Conservation (phyloP, 2,888 invertebrate species). For the Athalia circularis region DNA sequence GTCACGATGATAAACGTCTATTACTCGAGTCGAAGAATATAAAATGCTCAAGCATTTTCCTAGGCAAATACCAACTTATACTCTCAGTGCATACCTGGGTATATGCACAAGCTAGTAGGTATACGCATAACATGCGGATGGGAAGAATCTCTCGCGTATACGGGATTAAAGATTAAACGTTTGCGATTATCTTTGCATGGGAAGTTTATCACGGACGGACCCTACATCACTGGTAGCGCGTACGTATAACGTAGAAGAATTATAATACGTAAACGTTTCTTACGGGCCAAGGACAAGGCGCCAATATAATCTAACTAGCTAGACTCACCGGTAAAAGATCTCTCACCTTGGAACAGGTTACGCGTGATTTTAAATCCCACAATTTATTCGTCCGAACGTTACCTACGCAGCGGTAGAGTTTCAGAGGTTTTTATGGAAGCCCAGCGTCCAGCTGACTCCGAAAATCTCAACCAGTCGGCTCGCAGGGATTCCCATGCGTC, state of each 20-base stretch:
- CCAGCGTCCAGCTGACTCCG: no score
- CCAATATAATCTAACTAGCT: background rate
- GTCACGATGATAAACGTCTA: no score
- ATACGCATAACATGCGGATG: background rate
- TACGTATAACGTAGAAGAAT: background rate
- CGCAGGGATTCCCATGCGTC: no score
- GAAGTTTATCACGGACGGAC: background rate
- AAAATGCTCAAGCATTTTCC: background rate
- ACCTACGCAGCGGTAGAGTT: background rate
- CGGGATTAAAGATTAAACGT: no score
- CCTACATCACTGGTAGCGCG: background rate
- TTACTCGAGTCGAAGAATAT: no score
- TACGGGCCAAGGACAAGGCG: constrained; percentile 27
- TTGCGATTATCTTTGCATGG: no score
- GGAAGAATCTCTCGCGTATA: no score
- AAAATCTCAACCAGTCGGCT: no score
- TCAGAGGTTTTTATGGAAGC: no score
- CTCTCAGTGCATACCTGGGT: background rate
- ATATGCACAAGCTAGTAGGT: background rate
- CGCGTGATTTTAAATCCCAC: constrained; percentile 5
- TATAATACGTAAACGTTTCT: background rate
- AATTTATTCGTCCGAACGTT: background rate
- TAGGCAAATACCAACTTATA: background rate
- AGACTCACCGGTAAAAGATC: background rate
- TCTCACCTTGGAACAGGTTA: constrained; percentile 2